phyloP scores from a whole-genome alignment of 1,140 invertebrate species.

The Yoshiicerus persimilis region DNA sequence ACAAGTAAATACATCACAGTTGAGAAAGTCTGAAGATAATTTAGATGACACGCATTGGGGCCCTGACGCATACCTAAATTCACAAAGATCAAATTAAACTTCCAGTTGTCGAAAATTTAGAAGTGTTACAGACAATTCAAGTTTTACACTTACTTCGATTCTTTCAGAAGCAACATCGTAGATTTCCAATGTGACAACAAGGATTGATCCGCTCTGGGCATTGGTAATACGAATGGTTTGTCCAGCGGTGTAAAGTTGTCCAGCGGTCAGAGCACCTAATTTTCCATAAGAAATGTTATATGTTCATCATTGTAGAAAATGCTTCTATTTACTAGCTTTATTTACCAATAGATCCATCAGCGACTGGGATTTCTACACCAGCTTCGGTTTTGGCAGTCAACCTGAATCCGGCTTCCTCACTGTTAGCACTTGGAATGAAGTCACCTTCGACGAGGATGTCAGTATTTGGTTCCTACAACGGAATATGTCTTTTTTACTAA shows the following conservation, averaged over 20 bases:
- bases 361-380: not conserved
- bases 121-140: no score
- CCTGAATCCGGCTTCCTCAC: not conserved
- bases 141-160: no score
- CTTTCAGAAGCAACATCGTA: no score
- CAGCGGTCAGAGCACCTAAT: not conserved
- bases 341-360: not conserved
- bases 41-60: no score
- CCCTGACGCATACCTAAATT: no score
- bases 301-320: no score
- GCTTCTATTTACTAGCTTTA: not conserved
- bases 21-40: no score
- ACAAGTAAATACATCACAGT: no score
- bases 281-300: not conserved
- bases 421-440: not conserved
- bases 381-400: not conserved
- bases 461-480: not conserved
- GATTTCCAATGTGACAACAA: no score
- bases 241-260: not conserved
- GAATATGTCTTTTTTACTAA: not conserved
- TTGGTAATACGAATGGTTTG: not conserved
- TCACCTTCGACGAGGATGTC: not conserved
- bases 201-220: no score
- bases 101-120: no score
- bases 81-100: no score